phyloP scores from a whole-genome alignment of 1,140 invertebrate genomes.

The Pissodes strobi region DNA sequence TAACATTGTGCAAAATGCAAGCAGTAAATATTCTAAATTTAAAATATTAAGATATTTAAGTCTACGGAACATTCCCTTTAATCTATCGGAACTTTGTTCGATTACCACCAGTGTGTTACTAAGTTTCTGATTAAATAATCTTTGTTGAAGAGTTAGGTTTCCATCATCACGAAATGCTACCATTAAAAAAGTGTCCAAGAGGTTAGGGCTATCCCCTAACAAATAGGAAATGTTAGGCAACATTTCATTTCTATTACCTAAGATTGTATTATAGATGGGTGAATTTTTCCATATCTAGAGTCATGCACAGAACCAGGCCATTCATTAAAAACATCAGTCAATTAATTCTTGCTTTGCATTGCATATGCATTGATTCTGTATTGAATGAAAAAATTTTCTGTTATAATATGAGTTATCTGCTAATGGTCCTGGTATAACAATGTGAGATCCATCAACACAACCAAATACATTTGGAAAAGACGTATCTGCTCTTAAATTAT shows the following conservation, averaged over 20 bases:
- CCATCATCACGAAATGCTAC: too few species aligned
- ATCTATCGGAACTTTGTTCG: too few species aligned
- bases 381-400: conserved; percentile 54
- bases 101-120: too few species aligned
- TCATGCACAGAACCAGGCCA: conserved; percentile 53
- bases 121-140: too few species aligned
- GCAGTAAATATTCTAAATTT: too few species aligned
- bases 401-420: conserved; percentile 50
- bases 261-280: conserved; percentile 1
- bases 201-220: not conserved
- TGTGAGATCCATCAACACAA: conserved; percentile 1
- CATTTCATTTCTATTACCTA: not conserved
- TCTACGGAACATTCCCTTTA: too few species aligned
- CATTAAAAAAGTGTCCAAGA: too few species aligned
- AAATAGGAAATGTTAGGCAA: not conserved
- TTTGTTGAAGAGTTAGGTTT: too few species aligned
- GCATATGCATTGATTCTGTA: conserved; percentile 55
- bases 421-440: not conserved
- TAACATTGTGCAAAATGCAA: too few species aligned
- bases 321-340: conserved; percentile 51
- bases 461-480: conserved; percentile 16
- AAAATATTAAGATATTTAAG: too few species aligned
- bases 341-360: conserved; percentile 50
- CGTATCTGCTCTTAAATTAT: too few species aligned
- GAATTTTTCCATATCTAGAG: conserved; percentile 45